Conservation (phyloP, 2,113 vertebrate species). For the Zapornia atra region DNA sequence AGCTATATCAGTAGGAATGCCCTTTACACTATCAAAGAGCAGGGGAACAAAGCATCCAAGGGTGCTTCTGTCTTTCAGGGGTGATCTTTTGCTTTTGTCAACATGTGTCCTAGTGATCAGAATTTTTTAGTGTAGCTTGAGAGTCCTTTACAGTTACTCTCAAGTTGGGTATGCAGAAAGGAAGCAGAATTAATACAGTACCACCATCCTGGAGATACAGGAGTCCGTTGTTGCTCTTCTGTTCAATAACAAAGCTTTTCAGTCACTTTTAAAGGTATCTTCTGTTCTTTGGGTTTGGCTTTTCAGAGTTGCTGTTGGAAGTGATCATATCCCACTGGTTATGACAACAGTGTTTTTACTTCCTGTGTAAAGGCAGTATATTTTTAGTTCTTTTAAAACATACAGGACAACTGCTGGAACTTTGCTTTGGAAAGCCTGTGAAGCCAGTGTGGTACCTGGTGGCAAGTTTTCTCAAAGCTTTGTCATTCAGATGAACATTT, state of each 20-base stretch:
- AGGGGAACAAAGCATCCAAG: not conserved
- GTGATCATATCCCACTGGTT: not conserved
- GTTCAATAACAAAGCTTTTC: not conserved
- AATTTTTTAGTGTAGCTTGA: not conserved
- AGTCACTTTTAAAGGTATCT: not conserved
- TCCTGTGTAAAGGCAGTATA: not conserved
- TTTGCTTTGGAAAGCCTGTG: not conserved
- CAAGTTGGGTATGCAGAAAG: not conserved
- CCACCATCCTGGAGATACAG: not conserved
- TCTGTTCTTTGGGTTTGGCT: not conserved
- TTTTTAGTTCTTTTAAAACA: constrained; percentile 34
- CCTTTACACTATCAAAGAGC: not conserved
- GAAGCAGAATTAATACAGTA: not conserved
- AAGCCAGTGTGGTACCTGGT: not conserved
- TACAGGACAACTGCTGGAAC: not conserved
- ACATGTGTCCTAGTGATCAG: not conserved
- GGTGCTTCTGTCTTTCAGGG: not conserved
- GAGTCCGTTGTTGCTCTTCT: not conserved
- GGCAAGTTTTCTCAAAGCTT: constrained; percentile 1
- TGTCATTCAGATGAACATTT: not conserved
- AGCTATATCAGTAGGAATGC: not conserved
- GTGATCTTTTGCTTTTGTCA: not conserved
- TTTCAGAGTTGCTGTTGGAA: not conserved
- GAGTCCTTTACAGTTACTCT: not conserved
- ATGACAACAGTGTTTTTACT: not conserved